Conservation (phyloP, 2,888 invertebrate species). For the Eubasilissa splendida region DNA sequence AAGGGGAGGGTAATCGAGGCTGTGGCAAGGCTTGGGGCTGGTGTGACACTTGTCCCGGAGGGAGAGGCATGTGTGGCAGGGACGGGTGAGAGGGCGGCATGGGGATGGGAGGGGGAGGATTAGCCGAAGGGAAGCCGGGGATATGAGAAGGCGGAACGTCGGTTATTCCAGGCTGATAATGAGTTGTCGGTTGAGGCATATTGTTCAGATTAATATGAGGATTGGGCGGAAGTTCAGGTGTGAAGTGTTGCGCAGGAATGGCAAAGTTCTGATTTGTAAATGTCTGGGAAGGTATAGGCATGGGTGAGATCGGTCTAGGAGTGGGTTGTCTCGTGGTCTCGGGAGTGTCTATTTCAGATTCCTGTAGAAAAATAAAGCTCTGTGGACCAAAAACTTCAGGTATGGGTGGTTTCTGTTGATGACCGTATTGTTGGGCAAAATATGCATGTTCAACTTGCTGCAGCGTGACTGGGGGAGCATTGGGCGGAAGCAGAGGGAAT, state of each 20-base stretch:
- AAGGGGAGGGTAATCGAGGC: conserved; percentile 61
- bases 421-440: conserved; percentile 74
- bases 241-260: conserved; percentile 61
- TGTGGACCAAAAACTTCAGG: conserved; percentile 84
- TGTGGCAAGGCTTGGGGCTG: conserved; percentile 62
- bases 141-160: conserved; percentile 69
- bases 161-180: conserved; percentile 69
- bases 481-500: conserved; percentile 72
- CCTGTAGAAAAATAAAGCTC: conserved; percentile 89
- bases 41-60: not conserved
- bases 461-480: conserved; percentile 73
- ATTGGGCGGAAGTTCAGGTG: conserved; percentile 63
- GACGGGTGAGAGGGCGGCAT: conserved; percentile 69
- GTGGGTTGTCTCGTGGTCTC: conserved; percentile 73
- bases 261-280: conserved; percentile 89
- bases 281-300: conserved; percentile 84
- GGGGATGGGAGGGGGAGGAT: conserved; percentile 72
- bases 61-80: conserved; percentile 38
- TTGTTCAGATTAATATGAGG: conserved; percentile 57
- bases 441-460: conserved; percentile 78
- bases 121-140: conserved; percentile 66
- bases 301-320: conserved; percentile 61
- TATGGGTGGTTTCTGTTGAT: conserved; percentile 74
- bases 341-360: conserved; percentile 89
- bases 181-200: conserved; percentile 67